Evolutionary conservation across 2,113 vertebrate species (phyloP).

Genomic region (Oncorhynchus mykiss): DNA sequence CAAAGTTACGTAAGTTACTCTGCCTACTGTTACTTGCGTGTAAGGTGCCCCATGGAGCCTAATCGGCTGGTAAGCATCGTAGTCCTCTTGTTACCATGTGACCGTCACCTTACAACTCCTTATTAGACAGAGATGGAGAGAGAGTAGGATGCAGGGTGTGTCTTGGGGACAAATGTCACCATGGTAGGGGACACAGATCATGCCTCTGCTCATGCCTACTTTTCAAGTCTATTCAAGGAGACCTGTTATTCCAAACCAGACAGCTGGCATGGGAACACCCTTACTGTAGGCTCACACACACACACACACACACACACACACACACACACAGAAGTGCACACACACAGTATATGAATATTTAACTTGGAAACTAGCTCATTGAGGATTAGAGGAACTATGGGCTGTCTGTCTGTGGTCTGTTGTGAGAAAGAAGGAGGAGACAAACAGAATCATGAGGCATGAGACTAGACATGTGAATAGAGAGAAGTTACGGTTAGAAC

Average conservation of each 20-base stretch:
- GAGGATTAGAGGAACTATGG: slow-evolving; percentile 1
- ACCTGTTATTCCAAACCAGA: neutral
- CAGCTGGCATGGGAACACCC: slow-evolving; percentile 11
- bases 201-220: no score
- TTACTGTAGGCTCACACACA: neutral
- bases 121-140: no score
- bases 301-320: slow-evolving; percentile 7
- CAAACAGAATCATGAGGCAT: neutral
- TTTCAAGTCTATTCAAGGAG: neutral
- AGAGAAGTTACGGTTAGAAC: no score
- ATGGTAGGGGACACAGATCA: no score
- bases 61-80: slow-evolving; percentile 26
- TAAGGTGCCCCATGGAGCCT: neutral
- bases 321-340: neutral
- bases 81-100: slow-evolving; percentile 37
- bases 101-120: slow-evolving; percentile 20
- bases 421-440: neutral
- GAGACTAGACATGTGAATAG: neutral
- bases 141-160: no score
- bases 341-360: slow-evolving; percentile 50
- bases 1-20: neutral
- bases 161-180: neutral
- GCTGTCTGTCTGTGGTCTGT: neutral
- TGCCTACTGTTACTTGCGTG: neutral
- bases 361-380: slow-evolving; percentile 34